Base-by-base conservation (phyloP, 1,140 invertebrate species). In the Hyposmocoma kahamanoa region DNA sequence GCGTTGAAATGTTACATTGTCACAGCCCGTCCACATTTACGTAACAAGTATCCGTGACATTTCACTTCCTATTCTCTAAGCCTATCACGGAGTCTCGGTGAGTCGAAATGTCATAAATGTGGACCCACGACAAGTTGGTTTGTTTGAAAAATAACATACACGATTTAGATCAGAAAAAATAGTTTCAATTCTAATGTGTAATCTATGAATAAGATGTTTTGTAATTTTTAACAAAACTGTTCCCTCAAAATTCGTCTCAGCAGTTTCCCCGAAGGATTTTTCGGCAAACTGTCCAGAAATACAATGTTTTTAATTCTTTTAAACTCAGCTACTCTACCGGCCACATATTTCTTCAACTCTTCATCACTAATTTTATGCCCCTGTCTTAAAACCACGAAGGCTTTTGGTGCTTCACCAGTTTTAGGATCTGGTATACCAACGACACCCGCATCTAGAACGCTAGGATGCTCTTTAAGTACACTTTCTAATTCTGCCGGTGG, bases 401-500 rank as follows among this genome's bases (percentile, higher is more conserved):
- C 91, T 64, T 87, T 88, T 0, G 93, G 92, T 5, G 90, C 74
- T 84, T 95, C 94, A 5, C 93, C 93, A 42, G 65, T 77, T 52
- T 72, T 86, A 5, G 72, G 69, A 72, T 94, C 88, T 1, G 91
- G 90, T 30, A 94, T 72, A 9, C 94, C 94, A 60, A 95, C 83
- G 0, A 96, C 93, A 3, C 90, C 93, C 1, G 89, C 92, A 59
- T 95, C 94, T 32, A 70, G 57, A 10, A 96, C 82, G 18, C 80
- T 85, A 2, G 91, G 89, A 82, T 94, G 91, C 39, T 79, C 86
- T 51, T 91, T 81, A 11, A 96, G 63, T 3, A 95, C 24, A 47
- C 87, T 90, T 84, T 96, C 94, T 17, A 96, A 61, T 76, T 95
- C 93, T 0, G 93, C 91, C 21, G 94, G 94, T 9, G 93, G 84